Conservation (phyloP, 1,140 invertebrate species). For the Anoplophora glabripennis region DNA sequence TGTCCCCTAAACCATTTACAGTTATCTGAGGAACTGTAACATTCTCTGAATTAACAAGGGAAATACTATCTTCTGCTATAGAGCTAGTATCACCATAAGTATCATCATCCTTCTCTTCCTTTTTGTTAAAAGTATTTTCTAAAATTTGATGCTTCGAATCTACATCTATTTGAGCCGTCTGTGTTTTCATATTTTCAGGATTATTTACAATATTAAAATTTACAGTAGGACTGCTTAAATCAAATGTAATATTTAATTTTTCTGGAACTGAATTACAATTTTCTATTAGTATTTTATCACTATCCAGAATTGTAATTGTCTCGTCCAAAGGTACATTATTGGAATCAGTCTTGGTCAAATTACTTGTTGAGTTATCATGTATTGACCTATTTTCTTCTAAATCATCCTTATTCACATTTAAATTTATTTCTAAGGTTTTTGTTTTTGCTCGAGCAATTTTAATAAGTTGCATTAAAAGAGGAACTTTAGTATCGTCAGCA, state of each 20-base stretch:
- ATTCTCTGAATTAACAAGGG: conserved; percentile 3
- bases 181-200: conserved; percentile 4
- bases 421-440: conserved; percentile 34
- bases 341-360: conserved; percentile 19
- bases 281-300: conserved; percentile 2
- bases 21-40: conserved; percentile 10
- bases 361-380: conserved; percentile 8
- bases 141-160: not conserved
- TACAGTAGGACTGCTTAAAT: conserved; percentile 15
- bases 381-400: conserved; percentile 20
- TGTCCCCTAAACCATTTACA: conserved; percentile 3
- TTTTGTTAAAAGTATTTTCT: conserved; percentile 3
- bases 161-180: not conserved
- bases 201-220: conserved; percentile 9
- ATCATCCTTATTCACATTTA: conserved; percentile 23
- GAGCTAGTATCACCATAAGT: conserved; percentile 40
- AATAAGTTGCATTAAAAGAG: conserved; percentile 40
- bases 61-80: conserved; percentile 35
- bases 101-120: conserved; percentile 30
- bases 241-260: conserved; percentile 23
- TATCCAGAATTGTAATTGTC: conserved; percentile 7
- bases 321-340: not conserved
- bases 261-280: too few relatives aligned
- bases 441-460: conserved; percentile 34
- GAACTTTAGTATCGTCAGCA: conserved; percentile 30